Conservation (phyloP, 1,140 invertebrate genomes). For the Antheraea pernyi region DNA sequence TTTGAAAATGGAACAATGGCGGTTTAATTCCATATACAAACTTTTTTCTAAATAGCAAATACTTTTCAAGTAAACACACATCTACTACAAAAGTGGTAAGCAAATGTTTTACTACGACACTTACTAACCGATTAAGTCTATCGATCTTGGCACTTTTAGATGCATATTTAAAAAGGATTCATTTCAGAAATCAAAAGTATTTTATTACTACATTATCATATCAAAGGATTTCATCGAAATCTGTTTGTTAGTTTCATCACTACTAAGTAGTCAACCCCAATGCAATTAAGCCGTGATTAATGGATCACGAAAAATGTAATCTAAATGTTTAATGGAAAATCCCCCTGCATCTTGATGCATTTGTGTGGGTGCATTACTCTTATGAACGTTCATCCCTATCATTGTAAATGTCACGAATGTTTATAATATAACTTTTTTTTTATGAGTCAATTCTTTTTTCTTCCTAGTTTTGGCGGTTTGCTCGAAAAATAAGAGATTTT, state of each 20-base stretch:
- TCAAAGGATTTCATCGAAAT: constrained; percentile 56
- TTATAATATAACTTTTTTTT: too few species aligned
- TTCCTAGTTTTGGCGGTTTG: too few species aligned
- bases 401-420: neutral
- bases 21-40: too few species aligned
- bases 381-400: neutral
- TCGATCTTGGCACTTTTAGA: neutral
- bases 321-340: constrained; percentile 78
- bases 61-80: too few species aligned
- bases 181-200: constrained; percentile 7
- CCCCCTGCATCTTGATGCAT: constrained; percentile 62
- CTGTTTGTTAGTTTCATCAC: constrained; percentile 38
- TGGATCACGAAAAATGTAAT: constrained; percentile 76
- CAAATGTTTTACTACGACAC: too few species aligned
- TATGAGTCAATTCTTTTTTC: too few species aligned
- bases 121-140: too few species aligned
- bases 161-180: neutral
- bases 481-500: too few species aligned
- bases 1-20: too few species aligned
- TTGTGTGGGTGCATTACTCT: constrained; percentile 18
- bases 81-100: too few species aligned
- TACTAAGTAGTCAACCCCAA: constrained; percentile 50
- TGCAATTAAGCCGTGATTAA: constrained; percentile 76
- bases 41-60: too few species aligned
- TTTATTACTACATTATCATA: constrained; percentile 73